phyloP scores from a whole-genome alignment of 2,888 invertebrate species.

The Euzetes globulus region DNA sequence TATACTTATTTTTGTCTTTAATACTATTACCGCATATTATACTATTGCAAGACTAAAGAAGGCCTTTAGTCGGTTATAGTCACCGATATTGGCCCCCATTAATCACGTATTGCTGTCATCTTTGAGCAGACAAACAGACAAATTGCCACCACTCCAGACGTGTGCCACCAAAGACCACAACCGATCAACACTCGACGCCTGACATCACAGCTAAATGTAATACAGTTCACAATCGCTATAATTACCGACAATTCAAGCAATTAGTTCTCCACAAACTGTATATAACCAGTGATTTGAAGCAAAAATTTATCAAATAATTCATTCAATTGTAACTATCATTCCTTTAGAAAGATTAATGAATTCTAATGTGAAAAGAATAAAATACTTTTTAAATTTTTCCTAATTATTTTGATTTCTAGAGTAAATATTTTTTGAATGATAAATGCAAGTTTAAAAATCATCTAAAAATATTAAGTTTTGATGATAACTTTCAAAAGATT shows the following conservation, averaged over 20 bases:
- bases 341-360: too few species aligned
- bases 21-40: slow-evolving; percentile 8
- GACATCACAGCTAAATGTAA: neutral
- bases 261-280: neutral
- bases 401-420: too few species aligned
- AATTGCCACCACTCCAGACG: slow-evolving; percentile 12
- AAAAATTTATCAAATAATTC: too few species aligned
- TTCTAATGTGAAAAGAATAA: too few species aligned
- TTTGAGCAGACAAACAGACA: slow-evolving; percentile 12
- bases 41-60: neutral
- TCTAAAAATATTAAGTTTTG: too few species aligned
- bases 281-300: neutral
- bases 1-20: neutral
- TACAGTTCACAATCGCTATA: neutral
- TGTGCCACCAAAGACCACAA: neutral
- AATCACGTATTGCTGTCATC: slow-evolving; percentile 8
- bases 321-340: too few species aligned
- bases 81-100: neutral
- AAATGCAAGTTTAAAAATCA: too few species aligned
- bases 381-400: too few species aligned
- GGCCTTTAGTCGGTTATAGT: too few species aligned
- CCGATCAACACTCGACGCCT: neutral
- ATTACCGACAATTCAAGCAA: neutral
- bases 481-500: too few species aligned
- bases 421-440: too few species aligned